phyloP scores from a whole-genome alignment of 1,140 invertebrate species.

The Drosophila insularis region DNA sequence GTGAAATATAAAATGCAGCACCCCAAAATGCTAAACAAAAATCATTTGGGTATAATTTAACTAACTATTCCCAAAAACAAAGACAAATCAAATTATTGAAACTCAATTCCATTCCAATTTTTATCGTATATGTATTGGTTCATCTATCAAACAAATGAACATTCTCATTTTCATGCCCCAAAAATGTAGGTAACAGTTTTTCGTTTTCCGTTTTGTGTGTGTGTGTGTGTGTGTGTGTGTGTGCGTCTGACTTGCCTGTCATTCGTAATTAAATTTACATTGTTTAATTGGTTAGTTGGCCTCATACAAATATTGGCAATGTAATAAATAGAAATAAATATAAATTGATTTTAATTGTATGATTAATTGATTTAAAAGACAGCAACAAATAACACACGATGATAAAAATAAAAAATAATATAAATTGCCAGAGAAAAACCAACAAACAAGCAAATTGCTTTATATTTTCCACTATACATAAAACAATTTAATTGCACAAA shows the following conservation, averaged over 20 bases:
- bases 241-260: neutral
- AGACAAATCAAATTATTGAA: neutral
- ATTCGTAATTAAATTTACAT: conserved; percentile 12
- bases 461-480: neutral
- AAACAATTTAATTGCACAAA: neutral
- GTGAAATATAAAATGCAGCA: neutral
- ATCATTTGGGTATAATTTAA: too few relatives aligned
- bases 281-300: conserved; percentile 1
- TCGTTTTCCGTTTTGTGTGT: neutral
- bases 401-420: neutral
- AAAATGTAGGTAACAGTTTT: too few relatives aligned
- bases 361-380: conserved; percentile 20
- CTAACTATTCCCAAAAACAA: neutral
- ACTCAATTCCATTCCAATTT: neutral
- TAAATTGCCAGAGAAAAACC: neutral
- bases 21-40: neutral
- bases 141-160: neutral
- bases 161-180: neutral
- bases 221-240: neutral
- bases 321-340: conserved; percentile 12
- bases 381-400: neutral
- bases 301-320: conserved; percentile 7
- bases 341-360: conserved; percentile 19
- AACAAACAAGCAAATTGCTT: conserved; percentile 7
- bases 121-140: neutral